Evolutionary conservation across 2,797 vertebrate genomes (phyloP).

Genomic region (Steatocranus sp.): DNA sequence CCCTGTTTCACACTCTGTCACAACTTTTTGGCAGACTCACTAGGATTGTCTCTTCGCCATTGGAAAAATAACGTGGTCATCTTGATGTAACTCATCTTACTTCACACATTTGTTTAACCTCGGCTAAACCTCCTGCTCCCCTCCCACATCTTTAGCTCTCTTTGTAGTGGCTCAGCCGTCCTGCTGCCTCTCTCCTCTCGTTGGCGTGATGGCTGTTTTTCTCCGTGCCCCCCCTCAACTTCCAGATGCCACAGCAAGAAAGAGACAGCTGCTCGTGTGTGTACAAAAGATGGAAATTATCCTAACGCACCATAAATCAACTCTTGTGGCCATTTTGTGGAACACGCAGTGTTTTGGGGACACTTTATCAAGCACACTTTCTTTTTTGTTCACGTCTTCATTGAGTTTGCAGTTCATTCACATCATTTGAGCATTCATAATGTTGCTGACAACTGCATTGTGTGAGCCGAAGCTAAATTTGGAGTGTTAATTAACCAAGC

Average conservation of each 20-base stretch:
- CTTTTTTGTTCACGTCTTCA: neutral
- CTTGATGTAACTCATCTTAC: constrained; percentile 10
- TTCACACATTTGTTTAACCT: constrained; percentile 4
- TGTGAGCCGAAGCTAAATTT: constrained; percentile 50
- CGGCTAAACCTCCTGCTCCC: neutral
- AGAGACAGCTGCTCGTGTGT: neutral
- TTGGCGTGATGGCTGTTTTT: neutral
- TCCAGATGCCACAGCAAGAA: constrained; percentile 10
- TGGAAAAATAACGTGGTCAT: constrained; percentile 5
- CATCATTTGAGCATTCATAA: constrained; percentile 25
- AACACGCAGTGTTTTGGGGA: neutral
- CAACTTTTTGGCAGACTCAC: neutral
- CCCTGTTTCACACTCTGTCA: neutral
- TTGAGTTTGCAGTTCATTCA: constrained; percentile 19
- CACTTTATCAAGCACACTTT: neutral
- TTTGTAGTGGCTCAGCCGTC: neutral
- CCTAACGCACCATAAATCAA: neutral
- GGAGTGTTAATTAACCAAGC: constrained; percentile 56
- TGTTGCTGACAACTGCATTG: constrained; percentile 30
- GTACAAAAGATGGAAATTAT: neutral
- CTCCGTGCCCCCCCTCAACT: neutral
- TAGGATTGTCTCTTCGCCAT: neutral
- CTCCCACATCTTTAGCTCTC: neutral
- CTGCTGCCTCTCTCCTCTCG: neutral
- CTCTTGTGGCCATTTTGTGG: neutral